Conservation (phyloP, 2,113 vertebrate species). For the Oplegnathus fasciatus region DNA sequence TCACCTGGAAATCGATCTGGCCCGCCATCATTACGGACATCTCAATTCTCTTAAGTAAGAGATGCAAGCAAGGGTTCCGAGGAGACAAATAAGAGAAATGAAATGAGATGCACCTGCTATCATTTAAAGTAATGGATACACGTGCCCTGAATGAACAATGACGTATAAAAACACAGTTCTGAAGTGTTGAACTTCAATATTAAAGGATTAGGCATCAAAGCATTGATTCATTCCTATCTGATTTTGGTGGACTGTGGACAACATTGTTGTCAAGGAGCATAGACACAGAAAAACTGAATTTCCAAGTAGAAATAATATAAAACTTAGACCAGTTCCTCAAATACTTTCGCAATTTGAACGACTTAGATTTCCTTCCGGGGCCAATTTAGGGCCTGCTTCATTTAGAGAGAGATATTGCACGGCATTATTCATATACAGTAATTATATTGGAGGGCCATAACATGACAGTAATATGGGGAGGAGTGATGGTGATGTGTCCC, state of each 20-base stretch:
- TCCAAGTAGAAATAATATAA: constrained; percentile 63
- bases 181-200: constrained; percentile 6
- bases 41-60: constrained; percentile 26
- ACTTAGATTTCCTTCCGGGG: constrained; percentile 80
- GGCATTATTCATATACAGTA: constrained; percentile 87
- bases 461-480: constrained; percentile 92
- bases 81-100: constrained; percentile 5
- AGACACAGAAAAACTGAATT: constrained; percentile 60
- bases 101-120: constrained; percentile 1
- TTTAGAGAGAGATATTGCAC: constrained; percentile 84
- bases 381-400: constrained; percentile 78
- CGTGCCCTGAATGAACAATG: constrained; percentile 20
- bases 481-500: constrained; percentile 89
- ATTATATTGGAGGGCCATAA: constrained; percentile 88
- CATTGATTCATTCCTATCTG: constrained; percentile 19
- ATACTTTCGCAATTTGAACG: constrained; percentile 73
- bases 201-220: constrained; percentile 1
- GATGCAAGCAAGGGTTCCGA: background rate
- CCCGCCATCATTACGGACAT: background rate
- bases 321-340: constrained; percentile 79
- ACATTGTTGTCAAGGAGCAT: constrained; percentile 51
- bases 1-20: constrained; percentile 38
- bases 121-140: background rate
- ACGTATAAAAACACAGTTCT: background rate
- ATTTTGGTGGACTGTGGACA: too few species aligned